These are phyloP conservation scores for Siniperca obscura DNA, from an alignment of 2,797 vertebrate species.

Conservation along the genomic window DNA sequence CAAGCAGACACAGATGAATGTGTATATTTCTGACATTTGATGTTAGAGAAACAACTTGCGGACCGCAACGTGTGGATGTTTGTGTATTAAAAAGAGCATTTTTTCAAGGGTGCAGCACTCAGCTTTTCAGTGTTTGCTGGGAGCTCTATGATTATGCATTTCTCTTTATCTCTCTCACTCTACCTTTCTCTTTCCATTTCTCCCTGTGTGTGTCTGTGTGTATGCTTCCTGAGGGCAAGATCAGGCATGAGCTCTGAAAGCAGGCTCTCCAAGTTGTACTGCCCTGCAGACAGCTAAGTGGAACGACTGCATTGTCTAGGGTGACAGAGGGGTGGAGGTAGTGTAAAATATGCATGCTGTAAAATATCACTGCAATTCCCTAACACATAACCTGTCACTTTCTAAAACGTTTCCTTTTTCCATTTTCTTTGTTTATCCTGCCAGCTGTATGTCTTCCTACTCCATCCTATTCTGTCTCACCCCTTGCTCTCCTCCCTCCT, in stretches of 20 bases:
- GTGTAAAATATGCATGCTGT: not conserved
- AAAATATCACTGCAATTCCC: slow-evolving; percentile 17
- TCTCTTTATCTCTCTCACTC: slow-evolving; percentile 27
- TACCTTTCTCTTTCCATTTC: slow-evolving; percentile 38
- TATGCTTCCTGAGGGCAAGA: slow-evolving; percentile 72
- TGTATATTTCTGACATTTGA: slow-evolving; percentile 47
- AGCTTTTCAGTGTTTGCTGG: slow-evolving; percentile 64
- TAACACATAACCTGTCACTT: not conserved
- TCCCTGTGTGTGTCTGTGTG: slow-evolving; percentile 9
- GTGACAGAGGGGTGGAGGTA: slow-evolving; percentile 22
- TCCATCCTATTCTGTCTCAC: not conserved
- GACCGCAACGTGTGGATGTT: slow-evolving; percentile 28
- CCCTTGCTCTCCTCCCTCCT: slow-evolving; percentile 8
- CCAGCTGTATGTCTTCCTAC: slow-evolving; percentile 19
- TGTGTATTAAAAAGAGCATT: slow-evolving; percentile 23
- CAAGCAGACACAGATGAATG: slow-evolving; percentile 41
- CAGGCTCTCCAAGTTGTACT: slow-evolving; percentile 47
- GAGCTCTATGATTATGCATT: slow-evolving; percentile 39
- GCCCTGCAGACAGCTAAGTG: slow-evolving; percentile 44
- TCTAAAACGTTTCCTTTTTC: not conserved
- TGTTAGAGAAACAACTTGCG: slow-evolving; percentile 34
- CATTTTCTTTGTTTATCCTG: slow-evolving; percentile 24
- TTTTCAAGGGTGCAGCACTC: slow-evolving; percentile 54
- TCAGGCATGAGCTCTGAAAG: slow-evolving; percentile 70
- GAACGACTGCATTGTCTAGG: slow-evolving; percentile 35